phyloP scores from a whole-genome alignment of 2,888 invertebrate species.

The Tipula confusa region DNA sequence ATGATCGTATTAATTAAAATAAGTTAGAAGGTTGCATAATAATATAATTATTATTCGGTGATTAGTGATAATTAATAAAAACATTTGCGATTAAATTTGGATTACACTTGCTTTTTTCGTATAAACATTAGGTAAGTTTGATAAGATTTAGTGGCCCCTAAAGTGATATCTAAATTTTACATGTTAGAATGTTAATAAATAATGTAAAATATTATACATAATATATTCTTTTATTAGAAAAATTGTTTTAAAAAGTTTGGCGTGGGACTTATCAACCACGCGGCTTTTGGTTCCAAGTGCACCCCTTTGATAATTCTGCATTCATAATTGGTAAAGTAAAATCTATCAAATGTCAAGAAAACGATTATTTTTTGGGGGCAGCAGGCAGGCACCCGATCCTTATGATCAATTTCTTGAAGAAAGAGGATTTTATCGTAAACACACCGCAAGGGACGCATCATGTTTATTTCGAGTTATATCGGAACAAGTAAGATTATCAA shows the following conservation, averaged over 20 bases:
- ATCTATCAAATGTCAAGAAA: conserved; percentile 32
- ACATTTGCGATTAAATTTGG: neutral
- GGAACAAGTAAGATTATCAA: conserved; percentile 60
- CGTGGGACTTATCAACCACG: neutral
- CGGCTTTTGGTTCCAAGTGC: neutral
- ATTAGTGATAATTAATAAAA: neutral
- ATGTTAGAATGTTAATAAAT: neutral
- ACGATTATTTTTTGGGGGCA: conserved; percentile 48
- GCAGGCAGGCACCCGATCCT: conserved; percentile 49
- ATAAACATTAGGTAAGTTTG: neutral
- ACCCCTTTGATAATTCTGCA: neutral
- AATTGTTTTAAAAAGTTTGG: neutral
- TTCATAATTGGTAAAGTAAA: neutral
- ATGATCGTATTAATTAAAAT: neutral
- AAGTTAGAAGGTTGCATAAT: neutral
- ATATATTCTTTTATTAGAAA: too few species aligned
- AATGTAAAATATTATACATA: too few species aligned
- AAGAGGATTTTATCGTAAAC: conserved; percentile 79
- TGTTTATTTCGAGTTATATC: conserved; percentile 85
- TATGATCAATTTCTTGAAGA: conserved; percentile 73
- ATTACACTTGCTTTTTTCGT: neutral
- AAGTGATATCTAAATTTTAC: neutral
- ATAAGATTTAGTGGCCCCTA: neutral
- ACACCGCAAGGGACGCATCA: conserved; percentile 81
- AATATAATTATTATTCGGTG: neutral